Conservation (phyloP, 2,113 vertebrate genomes). For the Rhinopithecus roxellana region DNA sequence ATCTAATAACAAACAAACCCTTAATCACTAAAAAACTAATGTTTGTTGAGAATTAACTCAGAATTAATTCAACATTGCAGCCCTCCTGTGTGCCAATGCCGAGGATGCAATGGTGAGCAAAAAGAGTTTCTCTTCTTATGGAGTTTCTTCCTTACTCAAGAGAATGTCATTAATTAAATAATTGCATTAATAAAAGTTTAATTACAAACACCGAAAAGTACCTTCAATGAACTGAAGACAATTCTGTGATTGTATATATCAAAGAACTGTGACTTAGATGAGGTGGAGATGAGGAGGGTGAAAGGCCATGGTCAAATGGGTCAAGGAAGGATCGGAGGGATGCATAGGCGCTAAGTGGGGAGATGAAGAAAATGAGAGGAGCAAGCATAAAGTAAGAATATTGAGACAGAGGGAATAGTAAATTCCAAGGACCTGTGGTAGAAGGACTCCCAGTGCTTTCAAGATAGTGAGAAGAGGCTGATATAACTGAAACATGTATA, state of each 20-base stretch:
- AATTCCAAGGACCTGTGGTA: neutral
- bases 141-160: neutral
- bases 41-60: neutral
- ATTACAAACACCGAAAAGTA: neutral
- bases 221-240: neutral
- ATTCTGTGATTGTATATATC: neutral
- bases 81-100: neutral
- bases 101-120: neutral
- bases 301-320: rapidly evolving
- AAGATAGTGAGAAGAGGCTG: neutral
- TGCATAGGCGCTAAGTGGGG: neutral
- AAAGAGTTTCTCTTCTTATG: neutral
- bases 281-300: neutral
- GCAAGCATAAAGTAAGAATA: neutral
- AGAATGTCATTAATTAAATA: neutral
- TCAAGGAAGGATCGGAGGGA: neutral
- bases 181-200: neutral
- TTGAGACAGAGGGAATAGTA: neutral
- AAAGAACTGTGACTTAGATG: neutral
- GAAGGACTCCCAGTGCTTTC: neutral
- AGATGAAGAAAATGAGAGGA: neutral
- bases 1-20: neutral
- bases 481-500: neutral
- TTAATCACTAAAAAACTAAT: neutral
- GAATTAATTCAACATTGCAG: neutral